These are phyloP conservation scores for Hofmannophila pseudospretella DNA, from an alignment of 2,888 invertebrate genomes.

Conservation along the genomic window DNA sequence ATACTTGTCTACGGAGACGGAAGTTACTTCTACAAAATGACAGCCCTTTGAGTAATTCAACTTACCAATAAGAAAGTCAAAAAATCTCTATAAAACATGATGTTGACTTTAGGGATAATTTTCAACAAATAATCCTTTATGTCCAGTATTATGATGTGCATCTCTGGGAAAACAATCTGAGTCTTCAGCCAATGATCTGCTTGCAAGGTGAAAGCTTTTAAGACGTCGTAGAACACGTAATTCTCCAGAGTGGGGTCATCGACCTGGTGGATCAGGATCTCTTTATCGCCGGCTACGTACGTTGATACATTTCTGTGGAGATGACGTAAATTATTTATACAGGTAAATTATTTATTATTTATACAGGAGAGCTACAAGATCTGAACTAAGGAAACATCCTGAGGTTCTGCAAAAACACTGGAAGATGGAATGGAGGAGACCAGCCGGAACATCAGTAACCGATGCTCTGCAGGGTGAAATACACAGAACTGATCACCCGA, in stretches of 20 bases:
- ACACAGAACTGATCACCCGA: too few relatives aligned
- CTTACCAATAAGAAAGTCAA: slow-evolving; percentile 53
- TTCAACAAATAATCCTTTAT: slow-evolving; percentile 44
- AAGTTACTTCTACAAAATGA: too few relatives aligned
- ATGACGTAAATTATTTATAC: too few relatives aligned
- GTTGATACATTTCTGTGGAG: slow-evolving; percentile 40
- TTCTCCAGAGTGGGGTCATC: slow-evolving; percentile 43
- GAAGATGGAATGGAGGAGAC: too few relatives aligned
- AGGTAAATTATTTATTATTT: too few relatives aligned
- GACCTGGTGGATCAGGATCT: slow-evolving; percentile 49
- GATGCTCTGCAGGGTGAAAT: too few relatives aligned
- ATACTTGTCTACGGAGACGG: too few relatives aligned
- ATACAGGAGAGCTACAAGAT: too few relatives aligned
- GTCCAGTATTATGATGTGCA: slow-evolving; percentile 54
- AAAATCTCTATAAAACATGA: slow-evolving; percentile 56
- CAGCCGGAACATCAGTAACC: too few relatives aligned
- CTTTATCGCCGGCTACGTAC: slow-evolving; percentile 36
- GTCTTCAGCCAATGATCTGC: slow-evolving; percentile 48
- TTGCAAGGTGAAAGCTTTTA: slow-evolving; percentile 46
- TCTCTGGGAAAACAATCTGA: slow-evolving; percentile 35
- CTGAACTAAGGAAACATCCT: too few relatives aligned
- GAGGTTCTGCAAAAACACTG: too few relatives aligned
- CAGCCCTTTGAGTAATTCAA: too few relatives aligned
- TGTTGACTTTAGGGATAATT: slow-evolving; percentile 48
- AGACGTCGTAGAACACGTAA: slow-evolving; percentile 45